Evolutionary conservation across 2,113 vertebrate genomes (phyloP), one percentile per base, ranked within the genome.

Genomic region (Dipodomys merriami): DNA sequence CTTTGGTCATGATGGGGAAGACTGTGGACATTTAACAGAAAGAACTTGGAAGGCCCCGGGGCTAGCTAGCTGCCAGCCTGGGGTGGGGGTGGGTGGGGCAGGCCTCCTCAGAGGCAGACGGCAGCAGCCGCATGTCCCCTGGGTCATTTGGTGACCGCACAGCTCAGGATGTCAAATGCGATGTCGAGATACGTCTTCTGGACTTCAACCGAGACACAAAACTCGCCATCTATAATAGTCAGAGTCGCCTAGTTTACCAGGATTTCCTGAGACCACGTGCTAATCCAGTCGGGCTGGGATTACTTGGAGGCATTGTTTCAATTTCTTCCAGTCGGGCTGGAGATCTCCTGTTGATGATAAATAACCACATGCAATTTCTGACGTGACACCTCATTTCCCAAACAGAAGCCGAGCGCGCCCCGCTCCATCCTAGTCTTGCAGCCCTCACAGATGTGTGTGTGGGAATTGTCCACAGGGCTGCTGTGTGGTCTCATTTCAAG

Each of bases 11-110:
- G 18, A 7, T 27, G 25, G 3, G 57, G 18, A 73, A 57, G 49
- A 46, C 22, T 0, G 0, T 0, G 65, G 1, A 39, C 0, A 11
- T 4, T 27, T 6, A 49, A 46, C 39, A 30, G 22, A 13, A 65
- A 23, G 1, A 20, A 9, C 12, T 33, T 57, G 1, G 25, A 39
- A 20, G 35, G 29, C 6, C 18, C 22, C 1, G 0, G 1, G 0
- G 5, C 1, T 7, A 0, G 15, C 1, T 0, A 0, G 0, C 1
- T 1, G 15, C 2, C 3, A 9, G 35, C 27, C 0, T 4, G 12
- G 71, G 27, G 16, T 13, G 30, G 11, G 8, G 44, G 80, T n/a
- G 23, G 15, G 7, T 0, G 1, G 10, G 30, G 33, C 2, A 0
- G 1, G 10, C 30, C 8, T 0, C 7, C 49, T 0, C 4, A 4